Evolutionary conservation across 2,113 vertebrate species (phyloP).

Genomic region (Erinaceus europaeus): DNA sequence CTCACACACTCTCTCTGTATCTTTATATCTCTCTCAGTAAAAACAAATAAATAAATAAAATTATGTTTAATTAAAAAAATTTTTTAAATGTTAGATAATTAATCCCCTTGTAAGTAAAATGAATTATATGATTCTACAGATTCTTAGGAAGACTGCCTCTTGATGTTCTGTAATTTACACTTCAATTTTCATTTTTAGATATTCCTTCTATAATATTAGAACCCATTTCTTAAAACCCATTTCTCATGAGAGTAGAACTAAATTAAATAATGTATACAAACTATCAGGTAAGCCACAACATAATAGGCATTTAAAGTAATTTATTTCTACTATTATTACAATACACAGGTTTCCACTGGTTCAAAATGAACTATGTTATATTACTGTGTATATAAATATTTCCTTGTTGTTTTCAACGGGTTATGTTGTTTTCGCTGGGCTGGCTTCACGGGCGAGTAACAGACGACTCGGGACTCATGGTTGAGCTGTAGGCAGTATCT

Average conservation of each 20-base stretch:
- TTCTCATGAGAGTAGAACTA: slow-evolving; percentile 3
- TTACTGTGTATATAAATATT: background rate
- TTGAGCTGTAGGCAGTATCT: too few species aligned
- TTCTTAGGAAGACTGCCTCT: background rate
- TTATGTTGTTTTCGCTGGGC: too few species aligned
- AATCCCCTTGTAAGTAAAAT: background rate
- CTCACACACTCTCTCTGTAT: too few species aligned
- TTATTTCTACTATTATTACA: background rate
- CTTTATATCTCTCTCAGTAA: too few species aligned
- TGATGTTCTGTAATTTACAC: background rate
- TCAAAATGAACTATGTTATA: background rate
- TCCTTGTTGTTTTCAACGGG: too few species aligned
- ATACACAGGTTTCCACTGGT: background rate
- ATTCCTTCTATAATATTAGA: slow-evolving; percentile 6
- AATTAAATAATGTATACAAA: background rate
- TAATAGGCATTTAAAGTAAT: background rate
- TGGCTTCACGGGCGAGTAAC: too few species aligned
- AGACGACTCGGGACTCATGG: too few species aligned
- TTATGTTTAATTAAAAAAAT: too few species aligned
- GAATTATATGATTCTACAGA: background rate
- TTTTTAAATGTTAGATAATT: background rate
- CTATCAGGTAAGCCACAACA: background rate
- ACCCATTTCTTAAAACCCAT: background rate
- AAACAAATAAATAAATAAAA: too few species aligned
- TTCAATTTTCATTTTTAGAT: background rate